Base-by-base conservation (phyloP, 2,888 invertebrate species). In the Acleris sparsana region DNA sequence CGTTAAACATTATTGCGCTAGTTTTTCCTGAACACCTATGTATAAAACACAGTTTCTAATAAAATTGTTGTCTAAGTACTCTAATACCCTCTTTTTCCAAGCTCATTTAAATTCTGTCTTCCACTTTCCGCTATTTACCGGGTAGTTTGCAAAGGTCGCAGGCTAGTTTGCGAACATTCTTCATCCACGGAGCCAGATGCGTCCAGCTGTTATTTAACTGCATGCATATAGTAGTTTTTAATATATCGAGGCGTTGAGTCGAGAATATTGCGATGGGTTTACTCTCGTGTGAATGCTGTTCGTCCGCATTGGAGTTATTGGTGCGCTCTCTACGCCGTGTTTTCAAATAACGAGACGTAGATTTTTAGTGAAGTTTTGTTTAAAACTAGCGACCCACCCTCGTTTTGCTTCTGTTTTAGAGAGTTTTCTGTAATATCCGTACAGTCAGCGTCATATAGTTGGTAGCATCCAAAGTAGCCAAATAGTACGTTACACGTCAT, bases 81-180 rank as follows among this genome's bases (percentile, higher is more conserved):
- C 2, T 20, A 13, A 17, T 11, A 61, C 25, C 49, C 33, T 53
- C 46, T 59, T 49, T 64, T 60, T 33, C 60, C 55, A 51, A 65
- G 55, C 56, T 65, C 60, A 61, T 61, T 65, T 61, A 56, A 65
- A 65, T 61, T 65, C 43, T 53, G 60, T 65, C 60, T 55, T 60
- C 65, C 55, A 61, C 60, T 61, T 65, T 51, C 44, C 55, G 51
- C 55, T 5, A 65, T 51, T 65, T 65, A 56, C 65, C 51, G 60
- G 60, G 65, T 57, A 66, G 62, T 62, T 61, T 39, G 66, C 25
- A 57, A 49, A 57, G 62, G 62, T 66, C 39, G 62, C 53, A 62
- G 52, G 66, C 52, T 66, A 62, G 62, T 66, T 61, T 52, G 57
- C 52, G 57, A 66, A 66, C 62, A 66, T 66, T 66, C 66, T 66